Evolutionary conservation across 1,140 invertebrate genomes (phyloP), one percentile per base, ranked within the genome.

Genomic region (Trachymyrmex septentrionalis): DNA sequence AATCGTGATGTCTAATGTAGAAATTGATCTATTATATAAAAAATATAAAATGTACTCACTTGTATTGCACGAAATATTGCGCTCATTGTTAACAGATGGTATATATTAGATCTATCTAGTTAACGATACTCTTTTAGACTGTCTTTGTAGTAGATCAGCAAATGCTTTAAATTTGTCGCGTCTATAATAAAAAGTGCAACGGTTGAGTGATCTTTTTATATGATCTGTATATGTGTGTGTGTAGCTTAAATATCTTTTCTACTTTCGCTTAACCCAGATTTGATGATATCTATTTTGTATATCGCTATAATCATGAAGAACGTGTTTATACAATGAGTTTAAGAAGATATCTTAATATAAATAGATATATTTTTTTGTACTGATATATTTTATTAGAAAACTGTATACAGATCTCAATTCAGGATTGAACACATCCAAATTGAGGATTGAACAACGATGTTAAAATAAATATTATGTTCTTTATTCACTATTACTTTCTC

Each of bases 381-480:
- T 69, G 27, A 90, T 88, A 85, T 55, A 86, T 94, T 93, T 94
- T 94, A 94, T 95, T 94, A 93, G 90, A 95, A 94, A 95, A 93
- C 92, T 93, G 92, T 95, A 93, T 93, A 94, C 91, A 94, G 90
- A 93, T 93, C 88, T 88, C 93, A 90, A 92, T 93, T 89, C 92
- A 93, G 92, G 92, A 93, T 93, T 88, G 90, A 94, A 91, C 92
- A 94, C 50, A 72, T 72, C 89, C 93, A 93, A 90, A 92, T 94
- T 89, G 93, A 93, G 93, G 92, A 93, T 93, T 89, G 88, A 94
- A 92, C 92, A 95, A 95, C 94, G 93, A 94, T 95, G 90, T 94
- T 93, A 95, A 95, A 95, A 95, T 95, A 95, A 95, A 95, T 95
- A 94, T 93, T 82, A 87, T 92, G 90, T 89, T 94, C 91, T 94